Conservation (phyloP, 1,140 invertebrate genomes). For the Drosophila rufa region DNA sequence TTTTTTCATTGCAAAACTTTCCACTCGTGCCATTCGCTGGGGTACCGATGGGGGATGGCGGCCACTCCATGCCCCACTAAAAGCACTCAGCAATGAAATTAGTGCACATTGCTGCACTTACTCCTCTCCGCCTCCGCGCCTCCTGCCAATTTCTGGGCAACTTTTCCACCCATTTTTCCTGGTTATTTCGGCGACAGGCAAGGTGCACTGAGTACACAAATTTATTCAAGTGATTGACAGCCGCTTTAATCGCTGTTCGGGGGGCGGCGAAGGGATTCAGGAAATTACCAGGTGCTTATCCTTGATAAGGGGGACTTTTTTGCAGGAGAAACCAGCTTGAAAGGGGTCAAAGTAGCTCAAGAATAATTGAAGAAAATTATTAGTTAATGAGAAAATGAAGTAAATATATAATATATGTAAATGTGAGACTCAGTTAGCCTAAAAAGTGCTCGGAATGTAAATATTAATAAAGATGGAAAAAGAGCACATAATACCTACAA, state of each 20-base stretch:
- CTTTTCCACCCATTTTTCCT: slow-evolving; percentile 16
- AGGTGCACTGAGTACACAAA: slow-evolving; percentile 35
- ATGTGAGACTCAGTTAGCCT: too few relatives aligned
- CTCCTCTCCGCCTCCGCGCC: not conserved
- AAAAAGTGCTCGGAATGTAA: too few relatives aligned
- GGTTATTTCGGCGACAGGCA: slow-evolving; percentile 12
- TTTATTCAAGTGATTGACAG: slow-evolving; percentile 41
- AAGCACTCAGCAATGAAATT: slow-evolving; percentile 82
- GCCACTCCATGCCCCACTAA: slow-evolving; percentile 56
- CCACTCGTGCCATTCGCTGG: not conserved
- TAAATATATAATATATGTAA: too few relatives aligned
- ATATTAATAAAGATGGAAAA: too few relatives aligned
- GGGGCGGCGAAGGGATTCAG: not conserved
- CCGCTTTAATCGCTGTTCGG: slow-evolving; percentile 22
- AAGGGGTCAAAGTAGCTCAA: too few relatives aligned
- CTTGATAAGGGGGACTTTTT: too few relatives aligned
- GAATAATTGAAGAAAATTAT: too few relatives aligned
- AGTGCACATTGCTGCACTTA: slow-evolving; percentile 78
- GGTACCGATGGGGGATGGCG: not conserved
- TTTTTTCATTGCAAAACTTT: slow-evolving; percentile 42
- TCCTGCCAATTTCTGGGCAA: slow-evolving; percentile 26
- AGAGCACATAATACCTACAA: too few relatives aligned
- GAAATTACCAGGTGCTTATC: not conserved
- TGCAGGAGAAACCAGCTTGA: too few relatives aligned
- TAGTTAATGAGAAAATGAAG: too few relatives aligned